phyloP scores from a whole-genome alignment of 2,113 vertebrate species.

The Sinocyclocheilus anshuiensis region DNA sequence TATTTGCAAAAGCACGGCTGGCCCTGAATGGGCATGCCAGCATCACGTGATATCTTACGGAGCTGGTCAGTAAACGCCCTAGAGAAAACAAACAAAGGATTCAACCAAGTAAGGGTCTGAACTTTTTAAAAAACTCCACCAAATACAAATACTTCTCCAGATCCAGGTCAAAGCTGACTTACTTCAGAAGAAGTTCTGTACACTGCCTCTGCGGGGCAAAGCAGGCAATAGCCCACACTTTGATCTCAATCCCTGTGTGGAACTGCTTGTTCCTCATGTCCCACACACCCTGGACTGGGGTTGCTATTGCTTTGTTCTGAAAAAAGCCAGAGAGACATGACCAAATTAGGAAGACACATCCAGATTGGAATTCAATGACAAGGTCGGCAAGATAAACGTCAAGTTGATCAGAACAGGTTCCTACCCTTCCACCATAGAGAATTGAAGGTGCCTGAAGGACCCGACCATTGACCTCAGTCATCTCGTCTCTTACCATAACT shows the following conservation, averaged over 20 bases:
- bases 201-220: constrained; percentile 98
- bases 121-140: not conserved
- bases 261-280: constrained; percentile 99
- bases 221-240: constrained; percentile 98
- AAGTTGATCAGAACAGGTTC: constrained; percentile 56
- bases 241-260: constrained; percentile 98
- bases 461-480: constrained; percentile 96
- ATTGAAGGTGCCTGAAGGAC: constrained; percentile 97
- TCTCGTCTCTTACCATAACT: constrained; percentile 96
- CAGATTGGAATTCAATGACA: not conserved
- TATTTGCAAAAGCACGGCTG: constrained; percentile 99
- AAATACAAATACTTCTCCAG: not conserved
- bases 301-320: constrained; percentile 98
- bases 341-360: not conserved
- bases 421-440: constrained; percentile 96
- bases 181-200: constrained; percentile 96
- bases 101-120: not conserved
- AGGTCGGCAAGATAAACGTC: not conserved
- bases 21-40: constrained; percentile 97
- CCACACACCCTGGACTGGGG: constrained; percentile 98
- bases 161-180: constrained; percentile 50
- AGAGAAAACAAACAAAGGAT: constrained; percentile 22
- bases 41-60: constrained; percentile 94
- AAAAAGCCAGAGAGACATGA: constrained; percentile 58
- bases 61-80: constrained; percentile 97